Percentiles rank a stretch among this genome's conserved stretches.
Evolutionary conservation across 1,140 invertebrate species (phyloP).

Genomic region (Drosophila nigrodunni): DNA sequence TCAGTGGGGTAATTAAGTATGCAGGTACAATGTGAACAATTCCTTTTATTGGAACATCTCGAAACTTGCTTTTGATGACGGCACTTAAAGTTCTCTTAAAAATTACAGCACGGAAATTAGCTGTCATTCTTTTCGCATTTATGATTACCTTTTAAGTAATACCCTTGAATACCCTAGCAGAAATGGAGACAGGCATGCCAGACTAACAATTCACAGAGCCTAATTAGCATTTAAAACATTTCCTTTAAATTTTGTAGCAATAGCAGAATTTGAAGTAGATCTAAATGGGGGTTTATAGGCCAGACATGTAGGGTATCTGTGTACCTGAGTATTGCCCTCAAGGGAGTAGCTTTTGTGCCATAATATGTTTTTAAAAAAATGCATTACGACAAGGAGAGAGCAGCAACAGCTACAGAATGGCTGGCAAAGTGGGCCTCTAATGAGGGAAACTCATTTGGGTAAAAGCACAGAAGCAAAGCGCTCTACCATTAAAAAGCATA

Average conservation of each 20-base stretch:
- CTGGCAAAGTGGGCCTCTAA: conserved; percentile 54
- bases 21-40: neutral
- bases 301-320: conserved; percentile 2
- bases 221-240: neutral
- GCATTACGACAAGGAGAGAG: conserved; percentile 22
- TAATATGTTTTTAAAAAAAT: conserved; percentile 37
- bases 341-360: neutral
- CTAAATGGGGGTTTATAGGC: neutral
- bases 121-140: neutral
- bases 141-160: conserved; percentile 6
- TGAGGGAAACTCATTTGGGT: conserved; percentile 81
- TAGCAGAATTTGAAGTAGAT: too few species aligned
- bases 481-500: conserved; percentile 77
- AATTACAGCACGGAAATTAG: neutral
- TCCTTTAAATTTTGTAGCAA: neutral
- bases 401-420: conserved; percentile 21
- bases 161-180: conserved; percentile 17
- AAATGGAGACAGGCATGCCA: neutral
- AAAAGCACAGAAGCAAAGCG: conserved; percentile 71
- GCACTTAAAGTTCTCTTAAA: neutral
- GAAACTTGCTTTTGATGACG: neutral
- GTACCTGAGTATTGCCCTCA: conserved; percentile 2
- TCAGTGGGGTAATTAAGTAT: conserved; percentile 22
- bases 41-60: conserved; percentile 2
- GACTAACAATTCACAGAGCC: too few species aligned